Evolutionary conservation across 2,888 invertebrate species (phyloP), one percentile per base, ranked within the genome.

Genomic region (Ernsta delagoae): DNA sequence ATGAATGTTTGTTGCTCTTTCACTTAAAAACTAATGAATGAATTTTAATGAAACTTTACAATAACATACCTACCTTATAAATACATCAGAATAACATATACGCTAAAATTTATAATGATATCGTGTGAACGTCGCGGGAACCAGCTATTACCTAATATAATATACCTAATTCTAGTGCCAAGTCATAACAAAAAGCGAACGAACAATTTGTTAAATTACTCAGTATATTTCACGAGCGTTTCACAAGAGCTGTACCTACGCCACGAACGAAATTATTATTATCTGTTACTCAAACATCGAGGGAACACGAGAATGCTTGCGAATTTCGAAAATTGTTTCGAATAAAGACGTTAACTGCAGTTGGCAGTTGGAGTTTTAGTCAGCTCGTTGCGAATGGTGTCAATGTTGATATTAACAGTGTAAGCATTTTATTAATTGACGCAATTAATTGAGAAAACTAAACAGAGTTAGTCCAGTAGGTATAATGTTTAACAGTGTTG

Each of bases 231-330:
- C 41, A 43, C 41, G 41, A 43, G 36, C 36, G 41, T 43, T 43
- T 43, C 41, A 8, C 9, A 43, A 43, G 9, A 43, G 41, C 41
- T 5, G 3, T 0, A n/a, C n/a, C n/a, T n/a, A 9, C 9, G 41
- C 41, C 41, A 43, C 41, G 45, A 45, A 45, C 45, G 45, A 45
- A 60, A 61, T n/a, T 24, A 24, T 70, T 69, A 73, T 74, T 74
- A 74, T 71, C 70, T 70, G 69, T 73, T 72, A 66, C 70, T 64
- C 70, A 66, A 67, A 61, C 61, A 45, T 43, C 56, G 43, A 54
- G 43, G 7, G 50, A 24, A 65, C 73, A 72, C 72, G 70, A 69
- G 59, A 71, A 70, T 57, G 64, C 39, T 39, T 39, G 39, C 43
- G 69, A 67, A 39, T 39, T 57, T 57, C 57, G 57, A 57, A 39